phyloP scores from a whole-genome alignment of 1,140 invertebrate genomes.

The Tribolium castaneum region DNA sequence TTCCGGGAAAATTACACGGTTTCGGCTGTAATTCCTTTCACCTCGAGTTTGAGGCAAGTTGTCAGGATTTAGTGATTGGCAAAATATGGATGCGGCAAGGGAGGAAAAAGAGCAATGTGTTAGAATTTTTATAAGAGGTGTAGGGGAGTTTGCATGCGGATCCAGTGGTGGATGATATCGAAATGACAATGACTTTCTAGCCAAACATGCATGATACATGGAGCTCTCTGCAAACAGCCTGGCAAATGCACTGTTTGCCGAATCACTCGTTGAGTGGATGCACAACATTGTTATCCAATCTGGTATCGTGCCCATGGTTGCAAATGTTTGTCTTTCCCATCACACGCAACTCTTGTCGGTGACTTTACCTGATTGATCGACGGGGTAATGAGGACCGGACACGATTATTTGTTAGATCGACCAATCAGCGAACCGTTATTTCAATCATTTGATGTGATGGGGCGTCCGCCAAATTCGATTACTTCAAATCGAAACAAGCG shows the following conservation, averaged over 20 bases:
- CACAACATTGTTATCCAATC: slow-evolving; percentile 35
- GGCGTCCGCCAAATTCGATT: slow-evolving; percentile 25
- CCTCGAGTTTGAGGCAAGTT: too few relatives aligned
- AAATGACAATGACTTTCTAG: slow-evolving; percentile 22
- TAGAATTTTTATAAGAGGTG: background rate
- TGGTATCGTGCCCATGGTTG: slow-evolving; percentile 19
- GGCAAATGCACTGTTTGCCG: slow-evolving; percentile 29
- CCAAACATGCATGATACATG: slow-evolving; percentile 27
- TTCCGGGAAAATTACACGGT: background rate
- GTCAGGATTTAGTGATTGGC: background rate
- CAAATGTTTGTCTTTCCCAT: slow-evolving; percentile 27
- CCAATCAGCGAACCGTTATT: slow-evolving; percentile 23
- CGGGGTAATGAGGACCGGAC: slow-evolving; percentile 28
- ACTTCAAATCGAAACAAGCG: slow-evolving; percentile 10
- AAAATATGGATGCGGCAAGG: background rate
- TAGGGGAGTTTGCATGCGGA: slow-evolving; percentile 2
- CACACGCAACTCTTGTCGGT: slow-evolving; percentile 20
- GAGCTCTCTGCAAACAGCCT: slow-evolving; percentile 23
- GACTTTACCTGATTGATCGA: slow-evolving; percentile 27
- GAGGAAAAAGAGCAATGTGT: background rate
- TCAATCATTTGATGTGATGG: slow-evolving; percentile 18
- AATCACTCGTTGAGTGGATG: slow-evolving; percentile 25
- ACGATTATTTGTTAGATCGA: slow-evolving; percentile 16
- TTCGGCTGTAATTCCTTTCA: too few relatives aligned
- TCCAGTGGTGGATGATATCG: background rate